phyloP scores from a whole-genome alignment of 2,888 invertebrate genomes.

The Lamellibrachia columna region DNA sequence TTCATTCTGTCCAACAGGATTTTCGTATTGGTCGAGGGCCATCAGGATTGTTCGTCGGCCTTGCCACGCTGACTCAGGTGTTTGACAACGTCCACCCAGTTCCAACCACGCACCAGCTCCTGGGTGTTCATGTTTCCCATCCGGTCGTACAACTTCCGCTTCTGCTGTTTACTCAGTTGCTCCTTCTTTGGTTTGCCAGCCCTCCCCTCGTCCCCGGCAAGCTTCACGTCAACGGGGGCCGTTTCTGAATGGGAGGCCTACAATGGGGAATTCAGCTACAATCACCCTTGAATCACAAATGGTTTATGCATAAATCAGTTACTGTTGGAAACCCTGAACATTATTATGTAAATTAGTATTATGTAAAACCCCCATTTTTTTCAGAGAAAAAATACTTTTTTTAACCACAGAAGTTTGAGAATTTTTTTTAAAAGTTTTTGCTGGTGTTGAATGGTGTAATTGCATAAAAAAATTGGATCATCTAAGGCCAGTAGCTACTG shows the following conservation, averaged over 20 bases:
- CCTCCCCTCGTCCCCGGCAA: neutral
- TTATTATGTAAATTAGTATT: too few species aligned
- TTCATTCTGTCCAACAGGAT: neutral
- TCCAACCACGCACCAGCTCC: conserved; percentile 87
- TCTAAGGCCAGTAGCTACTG: too few species aligned
- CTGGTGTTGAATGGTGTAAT: too few species aligned
- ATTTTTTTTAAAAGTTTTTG: too few species aligned
- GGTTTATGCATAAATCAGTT: too few species aligned
- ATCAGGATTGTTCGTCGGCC: conserved; percentile 54
- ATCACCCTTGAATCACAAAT: too few species aligned
- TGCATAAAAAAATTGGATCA: too few species aligned
- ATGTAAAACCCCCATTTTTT: too few species aligned
- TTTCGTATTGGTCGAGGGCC: neutral
- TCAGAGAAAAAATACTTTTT: too few species aligned
- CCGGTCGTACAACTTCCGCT: conserved; percentile 86
- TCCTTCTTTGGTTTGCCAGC: conserved; percentile 70
- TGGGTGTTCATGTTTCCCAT: conserved; percentile 81
- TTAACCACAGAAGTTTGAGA: too few species aligned
- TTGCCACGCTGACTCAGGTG: conserved; percentile 82
- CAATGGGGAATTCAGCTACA: neutral
- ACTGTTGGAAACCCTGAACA: too few species aligned
- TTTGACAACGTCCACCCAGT: conserved; percentile 97
- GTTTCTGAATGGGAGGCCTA: neutral
- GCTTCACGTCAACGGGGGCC: neutral
- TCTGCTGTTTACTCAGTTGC: conserved; percentile 90